phyloP scores from a whole-genome alignment of 1,140 invertebrate species.

The Drosophila bocki region DNA sequence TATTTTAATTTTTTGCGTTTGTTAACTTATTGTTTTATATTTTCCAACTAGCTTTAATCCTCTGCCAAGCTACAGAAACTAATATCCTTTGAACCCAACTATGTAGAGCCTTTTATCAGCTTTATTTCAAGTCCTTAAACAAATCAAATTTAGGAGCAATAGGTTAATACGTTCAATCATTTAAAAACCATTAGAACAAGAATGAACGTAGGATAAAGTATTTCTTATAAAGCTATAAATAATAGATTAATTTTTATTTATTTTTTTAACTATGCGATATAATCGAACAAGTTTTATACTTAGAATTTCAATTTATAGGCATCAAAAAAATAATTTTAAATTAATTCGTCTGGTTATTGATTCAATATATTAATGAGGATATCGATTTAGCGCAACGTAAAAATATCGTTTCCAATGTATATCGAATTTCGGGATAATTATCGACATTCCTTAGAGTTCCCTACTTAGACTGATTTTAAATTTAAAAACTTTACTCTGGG shows the following conservation, averaged over 20 bases:
- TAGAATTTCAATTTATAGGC: too few relatives aligned
- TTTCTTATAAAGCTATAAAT: too few relatives aligned
- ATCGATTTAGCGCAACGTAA: too few relatives aligned
- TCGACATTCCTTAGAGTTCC: neutral
- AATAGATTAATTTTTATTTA: too few relatives aligned
- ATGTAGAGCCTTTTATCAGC: neutral
- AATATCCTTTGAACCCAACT: neutral
- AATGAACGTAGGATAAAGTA: too few relatives aligned
- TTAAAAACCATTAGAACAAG: neutral
- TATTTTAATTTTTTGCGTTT: conserved; percentile 35
- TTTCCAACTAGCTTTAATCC: neutral
- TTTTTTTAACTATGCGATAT: too few relatives aligned
- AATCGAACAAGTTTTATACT: too few relatives aligned
- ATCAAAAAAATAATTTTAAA: too few relatives aligned
- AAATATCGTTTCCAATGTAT: too few relatives aligned
- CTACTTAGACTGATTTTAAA: neutral
- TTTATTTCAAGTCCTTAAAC: neutral
- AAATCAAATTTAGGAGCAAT: neutral
- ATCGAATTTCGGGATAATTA: neutral
- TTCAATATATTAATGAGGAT: too few relatives aligned
- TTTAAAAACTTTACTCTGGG: neutral
- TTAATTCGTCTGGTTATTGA: too few relatives aligned
- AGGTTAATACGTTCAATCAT: too few relatives aligned
- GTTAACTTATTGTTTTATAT: conserved; percentile 35
- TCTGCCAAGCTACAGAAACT: neutral